A percentile compares a stretch with the other conserved stretches of the same genome.
These are phyloP conservation scores for Erythrocercus mccallii DNA, from an alignment of 2,113 vertebrate species.

Conservation along the genomic window DNA sequence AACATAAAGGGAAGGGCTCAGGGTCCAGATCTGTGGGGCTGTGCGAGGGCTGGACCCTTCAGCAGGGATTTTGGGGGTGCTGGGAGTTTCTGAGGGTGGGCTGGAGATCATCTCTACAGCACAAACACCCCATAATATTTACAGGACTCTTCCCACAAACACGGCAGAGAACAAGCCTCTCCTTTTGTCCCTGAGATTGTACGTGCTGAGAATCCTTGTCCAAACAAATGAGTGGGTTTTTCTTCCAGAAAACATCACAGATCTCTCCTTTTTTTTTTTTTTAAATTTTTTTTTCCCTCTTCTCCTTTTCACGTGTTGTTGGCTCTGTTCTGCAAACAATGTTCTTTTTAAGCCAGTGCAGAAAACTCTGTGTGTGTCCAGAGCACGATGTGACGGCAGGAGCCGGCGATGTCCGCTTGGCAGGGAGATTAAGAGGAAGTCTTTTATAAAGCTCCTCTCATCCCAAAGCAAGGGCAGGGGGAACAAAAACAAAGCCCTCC, in stretches of 20 bases:
- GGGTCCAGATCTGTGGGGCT: fast-evolving
- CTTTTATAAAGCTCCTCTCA: slow-evolving; percentile 34
- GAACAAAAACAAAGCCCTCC: not conserved
- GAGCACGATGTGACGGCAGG: not conserved
- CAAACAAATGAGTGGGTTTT: not conserved
- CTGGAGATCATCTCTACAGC: not conserved
- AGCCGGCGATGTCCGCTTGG: not conserved
- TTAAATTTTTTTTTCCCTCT: fast-evolving
- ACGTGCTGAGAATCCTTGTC: slow-evolving; percentile 45
- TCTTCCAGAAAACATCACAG: slow-evolving; percentile 9
- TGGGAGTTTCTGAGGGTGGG: not conserved
- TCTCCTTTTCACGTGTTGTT: not conserved
- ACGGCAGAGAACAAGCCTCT: not conserved
- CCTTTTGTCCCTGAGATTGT: slow-evolving; percentile 9
- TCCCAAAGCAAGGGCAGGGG: not conserved
- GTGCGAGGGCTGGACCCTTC: not conserved
- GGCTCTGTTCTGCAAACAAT: slow-evolving; percentile 5
- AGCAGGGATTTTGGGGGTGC: not conserved
- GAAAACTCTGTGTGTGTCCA: slow-evolving; percentile 27
- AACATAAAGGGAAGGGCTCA: not conserved
- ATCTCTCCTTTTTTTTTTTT: not conserved
- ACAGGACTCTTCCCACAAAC: not conserved
- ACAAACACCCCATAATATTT: not conserved
- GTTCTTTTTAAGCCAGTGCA: not conserved
- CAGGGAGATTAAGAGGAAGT: slow-evolving; percentile 2